Evolutionary conservation across 2,113 vertebrate genomes (phyloP), one percentile per base, ranked within the genome.

Genomic region (Xenopus tropicalis): DNA sequence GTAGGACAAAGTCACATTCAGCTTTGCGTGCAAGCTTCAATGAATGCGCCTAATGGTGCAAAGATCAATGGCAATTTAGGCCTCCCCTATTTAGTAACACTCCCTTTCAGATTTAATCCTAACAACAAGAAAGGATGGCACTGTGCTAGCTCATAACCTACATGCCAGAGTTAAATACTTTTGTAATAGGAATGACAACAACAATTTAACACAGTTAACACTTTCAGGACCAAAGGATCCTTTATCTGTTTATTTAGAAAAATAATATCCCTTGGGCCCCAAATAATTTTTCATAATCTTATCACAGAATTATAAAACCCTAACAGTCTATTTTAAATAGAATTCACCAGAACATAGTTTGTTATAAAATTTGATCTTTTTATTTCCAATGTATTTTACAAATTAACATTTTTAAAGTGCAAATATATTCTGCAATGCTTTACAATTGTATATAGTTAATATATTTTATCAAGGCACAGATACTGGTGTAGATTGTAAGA

Each of bases 1-100:
- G 56, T 77, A 77, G 76, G 73, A 83, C 79, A 84, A 78, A 79
- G 78, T 82, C 82, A 80, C 54, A 73, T 84, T 88, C 74, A 83
- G 78, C 42, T 81, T 80, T 78, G 76, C 54, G 46, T 84, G 77
- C 82, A 84, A 69, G 72, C 69, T 80, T 86, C 83, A 79, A 67
- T 65, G 67, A 61, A 66, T 65, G 46, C 51, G 79, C 59, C 78
- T 21, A 63, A 74, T 78, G 79, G 67, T 72, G 75, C 79, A 25
- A 77, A 56, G 54, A 66, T 66, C 25, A 72, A 66, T 66, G 52
- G 64, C 43, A 44, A 61, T 52, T 66, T 43, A 66, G 21, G 37
- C 61, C 19, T 67, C 19, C 59, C 21, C n/a, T 21, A 57, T 64
- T 66, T 66, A 29, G 51, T 56, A 24, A 57, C 8, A n/a, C 22